Percentiles rank a stretch among this genome's conserved stretches.
Conservation (phyloP, 1,140 invertebrate species). For the Drosophila willistoni region DNA sequence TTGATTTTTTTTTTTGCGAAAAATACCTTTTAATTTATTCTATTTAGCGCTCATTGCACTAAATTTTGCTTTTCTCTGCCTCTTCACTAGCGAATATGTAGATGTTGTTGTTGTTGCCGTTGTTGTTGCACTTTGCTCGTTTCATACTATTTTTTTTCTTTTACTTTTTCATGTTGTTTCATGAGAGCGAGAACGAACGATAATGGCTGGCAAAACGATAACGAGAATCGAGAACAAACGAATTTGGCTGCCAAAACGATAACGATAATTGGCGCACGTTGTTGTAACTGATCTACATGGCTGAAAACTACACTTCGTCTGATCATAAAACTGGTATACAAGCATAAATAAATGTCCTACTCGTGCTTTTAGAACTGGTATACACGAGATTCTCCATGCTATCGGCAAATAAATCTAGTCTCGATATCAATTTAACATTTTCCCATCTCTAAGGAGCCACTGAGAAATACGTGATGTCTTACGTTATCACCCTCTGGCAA, state of each 20-base stretch:
- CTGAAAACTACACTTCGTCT: too few species aligned
- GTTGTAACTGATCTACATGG: too few species aligned
- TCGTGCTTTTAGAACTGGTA: too few species aligned
- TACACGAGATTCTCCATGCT: not conserved
- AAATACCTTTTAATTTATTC: constrained; percentile 69
- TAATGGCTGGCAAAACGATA: constrained; percentile 73
- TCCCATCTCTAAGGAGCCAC: too few species aligned
- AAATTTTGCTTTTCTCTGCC: constrained; percentile 1
- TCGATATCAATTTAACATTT: too few species aligned
- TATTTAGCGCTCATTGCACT: constrained; percentile 53
- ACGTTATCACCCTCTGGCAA: too few species aligned
- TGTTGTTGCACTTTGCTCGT: constrained; percentile 58
- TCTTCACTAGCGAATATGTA: constrained; percentile 20
- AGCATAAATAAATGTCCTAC: too few species aligned
- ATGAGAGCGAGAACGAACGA: constrained; percentile 36
- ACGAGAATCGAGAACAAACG: not conserved
- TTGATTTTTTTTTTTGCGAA: constrained; percentile 67
- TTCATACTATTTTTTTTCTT: constrained; percentile 60
- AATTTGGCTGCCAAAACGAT: too few species aligned
- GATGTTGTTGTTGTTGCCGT: constrained; percentile 35
- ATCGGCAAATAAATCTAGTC: not conserved
- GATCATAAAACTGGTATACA: too few species aligned
- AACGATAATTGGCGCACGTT: too few species aligned
- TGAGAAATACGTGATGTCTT: too few species aligned
- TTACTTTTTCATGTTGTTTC: constrained; percentile 52